Percentiles rank a stretch among this genome's conserved stretches.
These are phyloP conservation scores for Mactromeris polynyma DNA, from an alignment of 2,888 invertebrate genomes.

Conservation along the genomic window DNA sequence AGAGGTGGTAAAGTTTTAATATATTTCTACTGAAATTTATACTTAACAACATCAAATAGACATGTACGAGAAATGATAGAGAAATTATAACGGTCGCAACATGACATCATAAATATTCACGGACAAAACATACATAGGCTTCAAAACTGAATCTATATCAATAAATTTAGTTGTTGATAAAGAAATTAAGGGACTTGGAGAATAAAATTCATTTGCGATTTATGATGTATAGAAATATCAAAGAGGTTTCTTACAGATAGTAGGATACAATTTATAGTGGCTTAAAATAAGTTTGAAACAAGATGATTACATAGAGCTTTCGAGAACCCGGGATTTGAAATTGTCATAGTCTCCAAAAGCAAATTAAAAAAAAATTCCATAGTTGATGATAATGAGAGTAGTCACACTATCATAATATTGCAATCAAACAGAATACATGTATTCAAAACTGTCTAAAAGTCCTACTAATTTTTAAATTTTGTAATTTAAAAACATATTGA, in stretches of 20 bases:
- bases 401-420: no score
- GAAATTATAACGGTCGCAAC: not conserved
- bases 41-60: not conserved
- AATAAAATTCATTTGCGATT: not conserved
- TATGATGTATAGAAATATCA: not conserved
- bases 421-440: no score
- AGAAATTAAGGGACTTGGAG: not conserved
- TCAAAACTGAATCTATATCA: not conserved
- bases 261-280: not conserved
- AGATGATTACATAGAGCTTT: not conserved
- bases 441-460: no score
- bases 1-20: not conserved
- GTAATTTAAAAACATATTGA: no score
- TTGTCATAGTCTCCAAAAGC: not conserved
- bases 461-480: no score
- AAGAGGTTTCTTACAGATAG: not conserved
- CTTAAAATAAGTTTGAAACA: not conserved
- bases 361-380: no score
- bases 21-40: not conserved
- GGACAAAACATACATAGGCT: not conserved
- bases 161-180: slow-evolving; percentile 3
- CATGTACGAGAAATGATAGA: not conserved
- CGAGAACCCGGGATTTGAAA: not conserved
- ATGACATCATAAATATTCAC: slow-evolving; percentile 2
- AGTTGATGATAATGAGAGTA: no score